A percentile compares a stretch with the other conserved stretches of the same genome.
phyloP scores from a whole-genome alignment of 2,113 vertebrate species.

The Mastomys natalensis region DNA sequence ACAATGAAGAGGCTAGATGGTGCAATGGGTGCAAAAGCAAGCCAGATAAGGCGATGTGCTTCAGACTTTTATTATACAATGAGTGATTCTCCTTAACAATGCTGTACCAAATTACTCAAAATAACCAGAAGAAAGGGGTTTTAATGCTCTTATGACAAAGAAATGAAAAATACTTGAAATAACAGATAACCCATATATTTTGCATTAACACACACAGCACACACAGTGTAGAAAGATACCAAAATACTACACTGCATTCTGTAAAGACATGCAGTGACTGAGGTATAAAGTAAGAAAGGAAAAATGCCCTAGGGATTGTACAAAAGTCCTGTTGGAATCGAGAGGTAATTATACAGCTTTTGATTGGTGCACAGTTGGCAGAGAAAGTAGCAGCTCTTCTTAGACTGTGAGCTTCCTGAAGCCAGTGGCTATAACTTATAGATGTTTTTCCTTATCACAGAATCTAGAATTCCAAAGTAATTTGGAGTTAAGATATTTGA shows the following conservation, averaged over 20 bases:
- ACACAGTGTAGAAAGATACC: background rate
- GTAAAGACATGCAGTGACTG: background rate
- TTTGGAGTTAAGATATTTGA: background rate
- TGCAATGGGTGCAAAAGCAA: background rate
- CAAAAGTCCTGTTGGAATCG: background rate
- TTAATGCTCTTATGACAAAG: background rate
- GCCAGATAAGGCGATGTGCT: background rate
- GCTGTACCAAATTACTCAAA: background rate
- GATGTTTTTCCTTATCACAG: background rate
- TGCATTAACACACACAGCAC: background rate
- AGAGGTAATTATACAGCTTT: background rate
- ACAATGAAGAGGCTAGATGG: background rate
- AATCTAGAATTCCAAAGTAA: constrained; percentile 17
- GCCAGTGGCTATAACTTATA: background rate
- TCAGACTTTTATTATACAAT: background rate
- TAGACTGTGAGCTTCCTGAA: background rate
- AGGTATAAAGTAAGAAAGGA: background rate
- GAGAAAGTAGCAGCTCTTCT: constrained; percentile 1
- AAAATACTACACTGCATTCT: background rate
- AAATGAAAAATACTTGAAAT: background rate
- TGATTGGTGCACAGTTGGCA: background rate
- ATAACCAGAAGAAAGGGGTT: background rate
- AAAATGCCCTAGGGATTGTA: background rate
- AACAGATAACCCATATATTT: background rate
- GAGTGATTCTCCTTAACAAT: no score